Percentiles rank a stretch among this genome's conserved stretches.
Conservation (phyloP, 2,797 vertebrate genomes). For the Adrianichthys oophorus region DNA sequence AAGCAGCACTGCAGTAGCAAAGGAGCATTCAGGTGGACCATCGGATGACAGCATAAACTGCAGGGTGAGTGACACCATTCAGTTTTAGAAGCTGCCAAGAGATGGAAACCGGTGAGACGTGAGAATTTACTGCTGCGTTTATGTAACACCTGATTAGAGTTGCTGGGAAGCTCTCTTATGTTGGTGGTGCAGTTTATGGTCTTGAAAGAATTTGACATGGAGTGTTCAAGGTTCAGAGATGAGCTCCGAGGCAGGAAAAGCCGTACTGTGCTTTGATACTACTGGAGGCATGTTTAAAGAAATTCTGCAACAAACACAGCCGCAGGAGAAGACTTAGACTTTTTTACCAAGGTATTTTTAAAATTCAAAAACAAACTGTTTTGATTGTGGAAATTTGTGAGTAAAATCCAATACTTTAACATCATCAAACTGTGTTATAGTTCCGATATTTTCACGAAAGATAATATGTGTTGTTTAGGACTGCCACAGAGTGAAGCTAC, state of each 20-base stretch:
- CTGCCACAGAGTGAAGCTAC: too few species aligned
- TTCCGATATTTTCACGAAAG: too few species aligned
- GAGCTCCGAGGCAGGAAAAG: conserved; percentile 11
- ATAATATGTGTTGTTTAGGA: too few species aligned
- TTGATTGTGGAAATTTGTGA: background rate
- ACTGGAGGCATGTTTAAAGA: conserved; percentile 63
- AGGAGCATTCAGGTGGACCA: conserved; percentile 18
- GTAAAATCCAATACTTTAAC: too few species aligned
- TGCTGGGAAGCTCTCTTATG: background rate
- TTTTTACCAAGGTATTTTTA: conserved; percentile 53
- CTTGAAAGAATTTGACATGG: conserved; percentile 27
- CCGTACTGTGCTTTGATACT: background rate
- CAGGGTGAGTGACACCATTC: conserved; percentile 59
- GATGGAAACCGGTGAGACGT: background rate
- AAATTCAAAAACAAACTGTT: background rate
- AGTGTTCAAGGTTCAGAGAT: conserved; percentile 61
- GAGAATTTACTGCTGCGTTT: conserved; percentile 8
- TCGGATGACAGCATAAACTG: conserved; percentile 44
- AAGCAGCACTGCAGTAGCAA: conserved; percentile 32
- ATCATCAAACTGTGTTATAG: too few species aligned
- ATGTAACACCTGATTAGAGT: conserved; percentile 2
- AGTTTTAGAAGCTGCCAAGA: conserved; percentile 17
- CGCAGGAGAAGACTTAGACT: conserved; percentile 29
- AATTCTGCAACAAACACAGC: conserved; percentile 51
- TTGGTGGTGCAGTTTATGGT: conserved; percentile 36